phyloP scores from a whole-genome alignment of 2,888 invertebrate species.

The Microplitis manilae region DNA sequence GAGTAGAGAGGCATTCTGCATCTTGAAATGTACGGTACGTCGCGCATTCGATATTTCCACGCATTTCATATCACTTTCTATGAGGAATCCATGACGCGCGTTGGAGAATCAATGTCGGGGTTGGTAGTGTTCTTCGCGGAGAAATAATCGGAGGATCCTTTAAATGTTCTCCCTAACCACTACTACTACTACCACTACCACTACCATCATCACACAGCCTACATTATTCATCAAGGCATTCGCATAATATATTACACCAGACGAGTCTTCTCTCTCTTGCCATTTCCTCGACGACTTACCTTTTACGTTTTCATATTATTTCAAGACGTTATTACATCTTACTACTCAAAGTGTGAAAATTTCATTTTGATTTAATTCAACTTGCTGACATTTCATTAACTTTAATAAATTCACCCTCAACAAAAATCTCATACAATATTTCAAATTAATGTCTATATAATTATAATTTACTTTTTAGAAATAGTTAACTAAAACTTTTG shows the following conservation, averaged over 20 bases:
- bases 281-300: constrained; percentile 13
- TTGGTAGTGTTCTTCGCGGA: not conserved
- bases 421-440: constrained; percentile 6
- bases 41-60: constrained; percentile 37
- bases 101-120: constrained; percentile 39
- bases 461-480: too few species aligned
- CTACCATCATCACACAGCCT: constrained; percentile 3
- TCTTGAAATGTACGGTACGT: constrained; percentile 36
- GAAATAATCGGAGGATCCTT: constrained; percentile 23
- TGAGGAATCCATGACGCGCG: constrained; percentile 24
- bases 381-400: not conserved
- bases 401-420: constrained; percentile 1
- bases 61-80: constrained; percentile 36
- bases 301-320: constrained; percentile 11
- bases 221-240: constrained; percentile 39
- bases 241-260: constrained; percentile 23
- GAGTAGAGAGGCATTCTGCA: constrained; percentile 19
- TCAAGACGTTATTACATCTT: constrained; percentile 2
- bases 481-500: not conserved
- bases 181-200: not conserved
- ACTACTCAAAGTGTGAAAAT: not conserved
- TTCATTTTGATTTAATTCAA: not conserved
- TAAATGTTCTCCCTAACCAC: constrained; percentile 2
- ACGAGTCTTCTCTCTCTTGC: not conserved
- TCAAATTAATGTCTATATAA: too few species aligned